These are phyloP conservation scores for Callinectes sapidus DNA, from an alignment of 2,888 invertebrate species.

Conservation along the genomic window DNA sequence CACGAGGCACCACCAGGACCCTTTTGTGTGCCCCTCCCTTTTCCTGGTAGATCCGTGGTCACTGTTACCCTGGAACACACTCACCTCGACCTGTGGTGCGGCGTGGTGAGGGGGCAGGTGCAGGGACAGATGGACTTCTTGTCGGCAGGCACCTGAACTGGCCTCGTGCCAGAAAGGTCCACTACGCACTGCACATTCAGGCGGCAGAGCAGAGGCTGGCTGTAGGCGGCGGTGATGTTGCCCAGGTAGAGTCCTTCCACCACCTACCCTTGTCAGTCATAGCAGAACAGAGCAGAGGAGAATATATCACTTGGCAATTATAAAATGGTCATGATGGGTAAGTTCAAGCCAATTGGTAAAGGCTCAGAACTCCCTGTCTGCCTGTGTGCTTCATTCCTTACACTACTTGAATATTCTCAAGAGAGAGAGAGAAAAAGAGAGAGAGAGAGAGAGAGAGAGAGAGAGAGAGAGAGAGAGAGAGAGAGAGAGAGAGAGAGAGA, in stretches of 20 bases:
- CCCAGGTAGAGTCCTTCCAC: constrained; percentile 76
- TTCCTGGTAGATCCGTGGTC: neutral
- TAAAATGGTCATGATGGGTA: neutral
- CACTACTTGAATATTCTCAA: too few species aligned
- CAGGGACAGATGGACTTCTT: constrained; percentile 71
- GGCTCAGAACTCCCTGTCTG: too few species aligned
- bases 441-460: too few species aligned
- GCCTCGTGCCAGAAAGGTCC: constrained; percentile 75
- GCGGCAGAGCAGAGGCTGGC: constrained; percentile 77
- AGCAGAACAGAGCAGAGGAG: neutral
- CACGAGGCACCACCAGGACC: neutral
- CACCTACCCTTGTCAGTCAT: constrained; percentile 61
- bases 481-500: too few species aligned
- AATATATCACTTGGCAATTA: neutral
- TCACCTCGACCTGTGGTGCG: constrained; percentile 66
- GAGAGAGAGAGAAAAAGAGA: too few species aligned
- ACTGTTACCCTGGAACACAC: neutral
- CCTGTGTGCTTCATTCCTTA: too few species aligned
- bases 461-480: too few species aligned
- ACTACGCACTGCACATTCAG: constrained; percentile 77
- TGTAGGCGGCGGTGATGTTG: constrained; percentile 76
- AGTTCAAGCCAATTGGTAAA: neutral
- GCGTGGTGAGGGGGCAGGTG: constrained; percentile 63
- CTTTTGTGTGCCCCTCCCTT: neutral
- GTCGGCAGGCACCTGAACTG: constrained; percentile 52